A percentile compares a stretch with the other conserved stretches of the same genome.
These are phyloP conservation scores for Apodemia mormo DNA, from an alignment of 2,888 invertebrate genomes.

Conservation along the genomic window DNA sequence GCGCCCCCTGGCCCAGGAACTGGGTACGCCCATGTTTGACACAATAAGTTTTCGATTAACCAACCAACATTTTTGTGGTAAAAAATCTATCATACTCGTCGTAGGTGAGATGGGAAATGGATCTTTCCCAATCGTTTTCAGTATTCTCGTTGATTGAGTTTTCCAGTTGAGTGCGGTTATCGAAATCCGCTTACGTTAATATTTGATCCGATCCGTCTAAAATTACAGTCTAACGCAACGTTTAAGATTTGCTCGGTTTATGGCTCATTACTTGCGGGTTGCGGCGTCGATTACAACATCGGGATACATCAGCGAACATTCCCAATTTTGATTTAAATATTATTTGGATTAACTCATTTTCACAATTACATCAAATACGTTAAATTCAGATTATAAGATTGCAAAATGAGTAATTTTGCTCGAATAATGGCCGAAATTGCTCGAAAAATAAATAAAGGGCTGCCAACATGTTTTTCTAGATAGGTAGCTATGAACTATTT, in stretches of 20 bases:
- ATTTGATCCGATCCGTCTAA: constrained; percentile 22
- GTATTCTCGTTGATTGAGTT: constrained; percentile 10
- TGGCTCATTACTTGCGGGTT: constrained; percentile 22
- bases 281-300: constrained; percentile 3
- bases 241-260: constrained; percentile 21
- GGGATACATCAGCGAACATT: background rate
- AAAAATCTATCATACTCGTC: background rate
- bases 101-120: background rate
- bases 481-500: too few species aligned
- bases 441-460: too few species aligned
- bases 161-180: constrained; percentile 19
- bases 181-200: constrained; percentile 16
- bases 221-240: constrained; percentile 23
- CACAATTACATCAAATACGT: background rate
- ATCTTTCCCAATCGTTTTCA: constrained; percentile 8
- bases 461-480: too few species aligned
- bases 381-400: too few species aligned
- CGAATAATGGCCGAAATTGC: too few species aligned
- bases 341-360: background rate
- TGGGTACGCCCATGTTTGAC: background rate
- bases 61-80: background rate
- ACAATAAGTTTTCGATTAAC: background rate
- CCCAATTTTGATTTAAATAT: background rate
- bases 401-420: background rate
- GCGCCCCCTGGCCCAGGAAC: too few species aligned